These are phyloP conservation scores for Parotocinclus haroldoi DNA, from an alignment of 2,797 vertebrate species.

Conservation along the genomic window DNA sequence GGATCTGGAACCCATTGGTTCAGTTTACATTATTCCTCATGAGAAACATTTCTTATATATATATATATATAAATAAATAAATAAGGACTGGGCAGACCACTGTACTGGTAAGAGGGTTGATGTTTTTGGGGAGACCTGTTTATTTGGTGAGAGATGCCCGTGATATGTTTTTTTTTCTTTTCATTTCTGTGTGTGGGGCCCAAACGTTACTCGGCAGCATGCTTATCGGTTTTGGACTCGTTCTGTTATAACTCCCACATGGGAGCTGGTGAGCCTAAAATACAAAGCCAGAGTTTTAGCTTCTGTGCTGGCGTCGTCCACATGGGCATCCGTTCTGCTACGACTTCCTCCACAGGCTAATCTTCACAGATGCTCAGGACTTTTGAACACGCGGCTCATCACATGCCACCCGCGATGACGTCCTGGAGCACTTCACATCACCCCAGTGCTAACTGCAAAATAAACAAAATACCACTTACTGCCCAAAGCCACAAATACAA, in stretches of 20 bases:
- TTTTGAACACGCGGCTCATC: constrained; percentile 36
- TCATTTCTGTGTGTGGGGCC: no score
- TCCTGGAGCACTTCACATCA: constrained; percentile 29
- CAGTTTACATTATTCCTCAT: no score
- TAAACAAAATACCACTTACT: constrained; percentile 34
- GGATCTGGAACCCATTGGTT: no score
- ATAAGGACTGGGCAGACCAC: no score
- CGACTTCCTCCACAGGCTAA: constrained; percentile 31
- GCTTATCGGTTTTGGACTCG: background rate
- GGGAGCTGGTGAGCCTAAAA: constrained; percentile 30
- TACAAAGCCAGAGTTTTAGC: constrained; percentile 30
- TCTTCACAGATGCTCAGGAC: constrained; percentile 39
- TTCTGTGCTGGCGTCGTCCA: constrained; percentile 21
- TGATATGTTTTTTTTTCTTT: no score
- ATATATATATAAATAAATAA: no score
- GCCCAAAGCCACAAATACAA: background rate
- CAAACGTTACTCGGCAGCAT: no score
- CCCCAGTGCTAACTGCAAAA: constrained; percentile 42
- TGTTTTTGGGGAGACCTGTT: no score
- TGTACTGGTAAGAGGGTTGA: no score
- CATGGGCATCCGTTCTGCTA: constrained; percentile 28
- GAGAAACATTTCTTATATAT: no score
- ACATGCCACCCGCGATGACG: constrained; percentile 18
- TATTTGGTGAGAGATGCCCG: no score
- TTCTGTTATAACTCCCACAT: constrained; percentile 9